Evolutionary conservation across 1,140 invertebrate species (phyloP).

Genomic region (Megalonaias nervosa): DNA sequence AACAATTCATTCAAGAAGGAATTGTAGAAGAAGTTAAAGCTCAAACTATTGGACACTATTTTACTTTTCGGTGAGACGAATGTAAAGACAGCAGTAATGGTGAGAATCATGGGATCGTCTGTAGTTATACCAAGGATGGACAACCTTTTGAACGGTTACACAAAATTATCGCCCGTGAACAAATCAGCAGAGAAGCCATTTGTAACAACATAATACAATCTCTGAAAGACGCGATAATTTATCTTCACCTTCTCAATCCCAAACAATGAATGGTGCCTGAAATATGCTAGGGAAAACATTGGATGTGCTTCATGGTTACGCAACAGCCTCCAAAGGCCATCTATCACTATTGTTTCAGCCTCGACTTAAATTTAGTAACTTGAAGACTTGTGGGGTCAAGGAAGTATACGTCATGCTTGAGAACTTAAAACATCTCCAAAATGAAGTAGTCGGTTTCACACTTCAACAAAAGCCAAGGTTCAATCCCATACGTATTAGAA

Average conservation of each 20-base stretch:
- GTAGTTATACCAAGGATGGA: constrained; percentile 21
- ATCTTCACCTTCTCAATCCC: constrained; percentile 25
- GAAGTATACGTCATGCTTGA: constrained; percentile 42
- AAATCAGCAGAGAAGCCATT: constrained; percentile 30
- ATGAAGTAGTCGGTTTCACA: constrained; percentile 24
- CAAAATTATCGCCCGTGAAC: constrained; percentile 38
- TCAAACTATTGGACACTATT: constrained; percentile 32
- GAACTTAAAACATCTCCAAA: constrained; percentile 3
- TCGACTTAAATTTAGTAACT: constrained; percentile 42
- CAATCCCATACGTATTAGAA: constrained; percentile 9
- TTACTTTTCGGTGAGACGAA: constrained; percentile 37
- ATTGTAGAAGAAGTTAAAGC: constrained; percentile 30
- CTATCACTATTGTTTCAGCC: constrained; percentile 36
- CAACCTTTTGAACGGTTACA: constrained; percentile 32
- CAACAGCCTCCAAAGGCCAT: constrained; percentile 29
- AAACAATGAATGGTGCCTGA: constrained; percentile 41
- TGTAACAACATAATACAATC: constrained; percentile 18
- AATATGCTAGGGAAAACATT: constrained; percentile 37
- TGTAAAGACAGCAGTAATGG: constrained; percentile 37
- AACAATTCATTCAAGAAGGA: constrained; percentile 25
- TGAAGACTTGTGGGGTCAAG: constrained; percentile 37
- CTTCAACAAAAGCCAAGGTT: constrained; percentile 9
- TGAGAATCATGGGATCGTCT: constrained; percentile 36
- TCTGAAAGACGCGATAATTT: constrained; percentile 19
- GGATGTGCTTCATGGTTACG: constrained; percentile 24